Percentiles rank a stretch among this genome's conserved stretches.
These are phyloP conservation scores for Scleropages formosus DNA, from an alignment of 2,797 vertebrate species.

Conservation along the genomic window DNA sequence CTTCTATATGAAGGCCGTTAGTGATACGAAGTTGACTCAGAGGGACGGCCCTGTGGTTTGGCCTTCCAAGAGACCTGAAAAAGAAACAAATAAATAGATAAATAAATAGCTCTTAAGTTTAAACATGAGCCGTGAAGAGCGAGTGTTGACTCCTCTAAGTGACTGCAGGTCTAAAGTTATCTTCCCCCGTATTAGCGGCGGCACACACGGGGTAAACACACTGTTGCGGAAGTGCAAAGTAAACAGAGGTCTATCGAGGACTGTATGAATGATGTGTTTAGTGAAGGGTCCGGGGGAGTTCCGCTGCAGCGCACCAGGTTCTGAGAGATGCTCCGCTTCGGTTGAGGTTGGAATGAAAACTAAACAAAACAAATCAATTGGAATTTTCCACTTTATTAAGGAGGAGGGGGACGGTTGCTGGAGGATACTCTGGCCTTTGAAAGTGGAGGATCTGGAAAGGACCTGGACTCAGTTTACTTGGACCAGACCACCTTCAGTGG, in stretches of 20 bases:
- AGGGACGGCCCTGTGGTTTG: too few species aligned
- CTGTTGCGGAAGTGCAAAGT: slow-evolving; percentile 27
- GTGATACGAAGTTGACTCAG: too few species aligned
- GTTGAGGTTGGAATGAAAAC: slow-evolving; percentile 25
- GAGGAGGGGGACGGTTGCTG: neutral
- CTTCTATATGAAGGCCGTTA: too few species aligned
- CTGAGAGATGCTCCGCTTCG: slow-evolving; percentile 26
- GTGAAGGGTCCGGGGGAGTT: neutral
- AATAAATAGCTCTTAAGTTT: neutral
- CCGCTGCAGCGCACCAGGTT: neutral
- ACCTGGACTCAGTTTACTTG: slow-evolving; percentile 13
- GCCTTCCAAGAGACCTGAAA: too few species aligned
- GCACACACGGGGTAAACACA: slow-evolving; percentile 32
- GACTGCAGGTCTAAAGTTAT: slow-evolving; percentile 28
- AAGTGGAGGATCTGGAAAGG: neutral
- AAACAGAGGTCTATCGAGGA: slow-evolving; percentile 33
- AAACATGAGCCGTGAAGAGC: neutral
- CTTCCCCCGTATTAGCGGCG: slow-evolving; percentile 30
- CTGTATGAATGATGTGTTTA: slow-evolving; percentile 35
- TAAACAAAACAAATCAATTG: slow-evolving; percentile 38
- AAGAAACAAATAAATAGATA: too few species aligned
- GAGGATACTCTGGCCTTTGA: neutral
- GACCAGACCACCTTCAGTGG: slow-evolving; percentile 1
- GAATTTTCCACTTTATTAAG: slow-evolving; percentile 36
- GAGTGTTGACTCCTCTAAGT: neutral